A percentile compares a stretch with the other conserved stretches of the same genome.
These are phyloP conservation scores for Heterochromis multidens DNA, from an alignment of 2,113 vertebrate species.

Conservation along the genomic window DNA sequence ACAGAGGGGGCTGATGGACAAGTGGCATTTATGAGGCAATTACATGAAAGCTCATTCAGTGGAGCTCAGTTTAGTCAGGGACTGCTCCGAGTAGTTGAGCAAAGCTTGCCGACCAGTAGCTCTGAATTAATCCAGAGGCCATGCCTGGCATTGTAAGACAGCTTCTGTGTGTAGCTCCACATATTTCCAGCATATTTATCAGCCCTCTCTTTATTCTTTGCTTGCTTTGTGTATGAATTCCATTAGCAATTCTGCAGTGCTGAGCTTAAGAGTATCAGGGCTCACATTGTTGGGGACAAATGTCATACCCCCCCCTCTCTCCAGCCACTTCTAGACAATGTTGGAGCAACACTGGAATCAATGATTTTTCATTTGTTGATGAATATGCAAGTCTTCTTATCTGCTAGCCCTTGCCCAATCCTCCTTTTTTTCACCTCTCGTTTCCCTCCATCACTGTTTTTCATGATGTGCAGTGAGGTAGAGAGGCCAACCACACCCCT, in stretches of 20 bases:
- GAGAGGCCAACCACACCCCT: slow-evolving; percentile 78
- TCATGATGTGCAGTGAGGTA: slow-evolving; percentile 77
- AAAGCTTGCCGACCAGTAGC: slow-evolving; percentile 34
- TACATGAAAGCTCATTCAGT: slow-evolving; percentile 72
- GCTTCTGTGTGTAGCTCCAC: slow-evolving; percentile 34
- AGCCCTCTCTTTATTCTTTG: slow-evolving; percentile 42
- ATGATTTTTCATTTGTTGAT: slow-evolving; percentile 83
- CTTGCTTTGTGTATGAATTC: slow-evolving; percentile 53
- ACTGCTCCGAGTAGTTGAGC: neutral
- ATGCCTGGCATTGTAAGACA: slow-evolving; percentile 40
- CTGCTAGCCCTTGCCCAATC: slow-evolving; percentile 53
- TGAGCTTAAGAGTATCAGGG: slow-evolving; percentile 59
- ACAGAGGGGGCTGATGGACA: slow-evolving; percentile 68
- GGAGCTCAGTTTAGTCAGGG: slow-evolving; percentile 14
- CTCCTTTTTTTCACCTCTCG: slow-evolving; percentile 46
- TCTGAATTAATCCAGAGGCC: slow-evolving; percentile 39
- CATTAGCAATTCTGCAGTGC: slow-evolving; percentile 21
- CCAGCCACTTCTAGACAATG: slow-evolving; percentile 61
- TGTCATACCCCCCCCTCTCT: slow-evolving; percentile 59
- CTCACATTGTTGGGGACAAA: slow-evolving; percentile 72
- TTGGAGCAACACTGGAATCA: slow-evolving; percentile 73
- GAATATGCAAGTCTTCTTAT: slow-evolving; percentile 83
- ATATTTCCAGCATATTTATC: slow-evolving; percentile 67
- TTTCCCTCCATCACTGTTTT: slow-evolving; percentile 63
- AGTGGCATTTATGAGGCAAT: slow-evolving; percentile 80